Percentiles rank a stretch among this genome's conserved stretches.
Evolutionary conservation across 2,113 vertebrate genomes (phyloP).

Genomic region (Capreolus pygargus): DNA sequence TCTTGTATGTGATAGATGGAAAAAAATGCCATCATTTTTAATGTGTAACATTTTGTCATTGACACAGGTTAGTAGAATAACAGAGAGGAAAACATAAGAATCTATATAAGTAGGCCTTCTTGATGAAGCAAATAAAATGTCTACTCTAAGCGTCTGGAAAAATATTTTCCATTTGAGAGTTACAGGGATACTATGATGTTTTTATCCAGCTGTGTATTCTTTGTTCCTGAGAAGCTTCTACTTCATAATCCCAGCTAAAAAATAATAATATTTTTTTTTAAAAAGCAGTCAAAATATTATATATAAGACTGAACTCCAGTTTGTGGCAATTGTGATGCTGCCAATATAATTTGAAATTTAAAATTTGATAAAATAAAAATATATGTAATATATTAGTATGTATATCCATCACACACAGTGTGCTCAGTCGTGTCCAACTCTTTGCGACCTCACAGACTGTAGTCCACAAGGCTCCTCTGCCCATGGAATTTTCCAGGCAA

Average conservation of each 20-base stretch:
- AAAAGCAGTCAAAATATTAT: not conserved
- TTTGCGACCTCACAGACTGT: not conserved
- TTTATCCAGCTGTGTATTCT: not conserved
- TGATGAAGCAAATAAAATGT: not conserved
- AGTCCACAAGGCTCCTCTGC: not conserved
- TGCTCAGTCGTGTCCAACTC: not conserved
- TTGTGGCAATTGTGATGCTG: not conserved
- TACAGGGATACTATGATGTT: not conserved
- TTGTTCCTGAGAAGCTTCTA: not conserved
- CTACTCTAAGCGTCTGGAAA: not conserved
- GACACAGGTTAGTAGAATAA: not conserved
- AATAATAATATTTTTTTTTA: not conserved
- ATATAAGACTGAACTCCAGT: not conserved
- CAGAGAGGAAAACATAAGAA: not conserved
- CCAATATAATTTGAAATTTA: not conserved
- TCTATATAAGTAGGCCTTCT: not conserved
- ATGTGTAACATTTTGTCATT: not conserved
- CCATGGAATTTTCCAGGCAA: not conserved
- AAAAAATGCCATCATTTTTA: not conserved
- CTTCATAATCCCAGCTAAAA: not conserved
- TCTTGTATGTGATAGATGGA: not conserved
- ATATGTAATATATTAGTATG: not conserved
- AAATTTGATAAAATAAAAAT: not conserved
- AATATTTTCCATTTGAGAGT: not conserved
- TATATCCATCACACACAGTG: not conserved